Conservation (phyloP, 2,888 invertebrate species). For the Ptychoptera albimana region DNA sequence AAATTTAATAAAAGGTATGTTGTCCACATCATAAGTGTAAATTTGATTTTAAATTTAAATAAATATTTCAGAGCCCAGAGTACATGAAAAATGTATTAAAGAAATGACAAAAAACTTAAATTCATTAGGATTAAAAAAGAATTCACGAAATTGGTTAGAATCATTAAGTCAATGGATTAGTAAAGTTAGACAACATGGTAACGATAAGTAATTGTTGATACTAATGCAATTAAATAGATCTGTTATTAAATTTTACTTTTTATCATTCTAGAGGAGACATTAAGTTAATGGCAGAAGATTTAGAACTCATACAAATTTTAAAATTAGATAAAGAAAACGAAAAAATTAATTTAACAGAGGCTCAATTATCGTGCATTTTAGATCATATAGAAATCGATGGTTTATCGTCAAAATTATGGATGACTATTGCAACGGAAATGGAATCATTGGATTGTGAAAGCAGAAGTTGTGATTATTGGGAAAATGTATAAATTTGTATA, state of each 20-base stretch:
- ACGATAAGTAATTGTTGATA: neutral
- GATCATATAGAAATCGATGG: constrained; percentile 10
- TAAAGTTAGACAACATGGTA: neutral
- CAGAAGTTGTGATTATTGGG: constrained; percentile 8
- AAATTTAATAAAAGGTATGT: too few species aligned
- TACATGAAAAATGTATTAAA: constrained; percentile 7
- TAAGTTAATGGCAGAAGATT: constrained; percentile 7
- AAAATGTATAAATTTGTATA: constrained; percentile 6
- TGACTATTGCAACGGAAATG: constrained; percentile 9
- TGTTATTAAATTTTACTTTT: too few species aligned
- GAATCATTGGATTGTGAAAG: constrained; percentile 6
- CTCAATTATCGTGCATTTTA: constrained; percentile 9
- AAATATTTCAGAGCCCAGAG: constrained; percentile 4
- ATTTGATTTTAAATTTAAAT: too few species aligned
- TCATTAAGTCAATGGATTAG: constrained; percentile 8
- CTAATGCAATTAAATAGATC: neutral
- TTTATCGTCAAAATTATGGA: constrained; percentile 9
- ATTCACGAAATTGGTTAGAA: constrained; percentile 4
- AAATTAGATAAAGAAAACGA: constrained; percentile 6
- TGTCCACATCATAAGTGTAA: too few species aligned
- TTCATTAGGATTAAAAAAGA: constrained; percentile 2
- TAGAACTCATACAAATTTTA: constrained; percentile 8
- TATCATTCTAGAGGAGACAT: neutral
- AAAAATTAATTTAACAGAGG: neutral
- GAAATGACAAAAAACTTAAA: constrained; percentile 5